Conservation (phyloP, 2,113 vertebrate genomes). For the Vulpes vulpes region DNA sequence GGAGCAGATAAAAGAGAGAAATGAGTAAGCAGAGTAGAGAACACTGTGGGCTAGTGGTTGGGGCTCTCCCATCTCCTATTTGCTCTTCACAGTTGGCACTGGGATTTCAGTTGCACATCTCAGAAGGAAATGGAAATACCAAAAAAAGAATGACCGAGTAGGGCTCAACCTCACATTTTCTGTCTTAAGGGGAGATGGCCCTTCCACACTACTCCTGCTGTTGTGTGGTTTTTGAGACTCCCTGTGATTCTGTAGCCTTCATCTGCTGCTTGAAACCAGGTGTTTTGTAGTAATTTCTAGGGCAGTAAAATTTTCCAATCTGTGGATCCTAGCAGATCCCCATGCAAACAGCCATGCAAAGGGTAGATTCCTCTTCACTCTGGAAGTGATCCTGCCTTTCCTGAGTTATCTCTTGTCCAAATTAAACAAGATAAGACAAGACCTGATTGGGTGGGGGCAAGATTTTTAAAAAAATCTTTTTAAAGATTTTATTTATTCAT, state of each 20-base stretch:
- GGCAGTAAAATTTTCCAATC: too few species aligned
- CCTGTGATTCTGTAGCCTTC: background rate
- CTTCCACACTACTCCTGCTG: accelerated
- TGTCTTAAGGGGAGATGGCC: accelerated
- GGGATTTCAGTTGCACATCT: background rate
- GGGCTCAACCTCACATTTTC: background rate
- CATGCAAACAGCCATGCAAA: too few species aligned
- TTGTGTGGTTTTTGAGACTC: accelerated
- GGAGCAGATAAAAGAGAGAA: background rate
- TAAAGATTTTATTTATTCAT: too few species aligned
- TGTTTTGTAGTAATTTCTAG: background rate
- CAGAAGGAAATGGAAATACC: background rate
- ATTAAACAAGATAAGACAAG: too few species aligned
- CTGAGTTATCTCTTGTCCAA: too few species aligned
- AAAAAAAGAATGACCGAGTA: too few species aligned
- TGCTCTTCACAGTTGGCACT: background rate
- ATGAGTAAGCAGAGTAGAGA: too few species aligned
- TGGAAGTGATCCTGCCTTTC: too few species aligned
- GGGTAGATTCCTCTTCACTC: too few species aligned
- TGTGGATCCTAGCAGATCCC: too few species aligned
- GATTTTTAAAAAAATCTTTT: too few species aligned
- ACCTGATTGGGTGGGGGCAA: too few species aligned
- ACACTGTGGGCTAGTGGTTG: accelerated
- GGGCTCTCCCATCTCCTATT: accelerated
- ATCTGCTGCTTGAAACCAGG: background rate